Evolutionary conservation across 2,888 invertebrate species (phyloP).

Genomic region (Eilema sororculum): DNA sequence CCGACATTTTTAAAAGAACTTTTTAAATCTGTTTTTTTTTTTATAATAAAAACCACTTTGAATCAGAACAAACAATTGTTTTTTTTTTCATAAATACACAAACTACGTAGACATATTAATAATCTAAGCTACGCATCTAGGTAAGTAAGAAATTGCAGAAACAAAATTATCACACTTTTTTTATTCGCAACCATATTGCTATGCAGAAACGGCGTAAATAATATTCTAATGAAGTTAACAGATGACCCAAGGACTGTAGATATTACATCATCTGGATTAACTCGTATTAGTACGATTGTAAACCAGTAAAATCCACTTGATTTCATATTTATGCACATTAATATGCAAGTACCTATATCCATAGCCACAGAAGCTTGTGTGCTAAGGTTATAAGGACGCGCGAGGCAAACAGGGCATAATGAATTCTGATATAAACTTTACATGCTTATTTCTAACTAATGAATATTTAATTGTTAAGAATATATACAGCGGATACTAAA

Average conservation of each 20-base stretch:
- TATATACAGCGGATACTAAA: not conserved
- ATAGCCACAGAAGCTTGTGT: slow-evolving; percentile 23
- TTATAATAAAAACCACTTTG: no score
- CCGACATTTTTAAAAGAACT: no score
- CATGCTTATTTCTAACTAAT: slow-evolving; percentile 12
- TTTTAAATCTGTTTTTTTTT: no score
- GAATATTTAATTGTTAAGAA: slow-evolving; percentile 8
- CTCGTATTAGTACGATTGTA: slow-evolving; percentile 35
- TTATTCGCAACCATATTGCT: not conserved
- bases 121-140: not conserved
- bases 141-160: not conserved
- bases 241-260: slow-evolving; percentile 63
- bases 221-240: slow-evolving; percentile 46
- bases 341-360: slow-evolving; percentile 29
- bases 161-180: not conserved
- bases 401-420: slow-evolving; percentile 19
- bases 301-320: slow-evolving; percentile 44
- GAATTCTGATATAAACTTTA: slow-evolving; percentile 16
- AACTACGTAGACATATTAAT: not conserved
- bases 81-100: no score
- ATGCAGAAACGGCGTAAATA: slow-evolving; percentile 44
- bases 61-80: no score
- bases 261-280: slow-evolving; percentile 76
- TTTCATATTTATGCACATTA: slow-evolving; percentile 42
- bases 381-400: slow-evolving; percentile 30